Conservation (phyloP, 1,140 invertebrate genomes). For the Drosophila parabipectinata region DNA sequence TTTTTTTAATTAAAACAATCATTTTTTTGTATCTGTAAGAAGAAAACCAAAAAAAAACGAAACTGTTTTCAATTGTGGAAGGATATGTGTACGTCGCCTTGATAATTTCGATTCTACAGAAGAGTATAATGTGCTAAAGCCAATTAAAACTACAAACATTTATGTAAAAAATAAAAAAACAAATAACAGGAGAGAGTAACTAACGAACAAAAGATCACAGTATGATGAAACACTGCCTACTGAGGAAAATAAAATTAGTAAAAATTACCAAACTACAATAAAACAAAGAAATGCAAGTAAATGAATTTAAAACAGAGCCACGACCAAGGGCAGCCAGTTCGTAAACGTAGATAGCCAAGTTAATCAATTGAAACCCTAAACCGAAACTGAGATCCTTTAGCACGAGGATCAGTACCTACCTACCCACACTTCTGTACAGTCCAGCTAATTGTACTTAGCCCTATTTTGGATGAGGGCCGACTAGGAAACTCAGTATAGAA, state of each 20-base stretch:
- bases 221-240: constrained; percentile 77
- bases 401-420: no score
- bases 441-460: no score
- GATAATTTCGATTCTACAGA: constrained; percentile 5
- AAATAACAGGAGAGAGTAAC: constrained; percentile 29
- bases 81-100: constrained; percentile 3
- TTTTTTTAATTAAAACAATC: constrained; percentile 53
- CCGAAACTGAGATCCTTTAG: constrained; percentile 10
- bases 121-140: constrained; percentile 43
- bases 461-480: no score
- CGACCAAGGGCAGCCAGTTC: constrained; percentile 47
- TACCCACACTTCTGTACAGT: no score
- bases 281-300: constrained; percentile 70
- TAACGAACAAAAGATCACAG: constrained; percentile 53
- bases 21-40: constrained; percentile 33
- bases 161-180: constrained; percentile 26
- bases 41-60: constrained; percentile 38
- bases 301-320: constrained; percentile 63
- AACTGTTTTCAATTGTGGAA: constrained; percentile 60
- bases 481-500: constrained; percentile 12
- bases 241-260: constrained; percentile 67
- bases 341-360: constrained; percentile 76
- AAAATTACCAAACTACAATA: constrained; percentile 77
- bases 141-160: constrained; percentile 26
- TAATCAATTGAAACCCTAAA: constrained; percentile 61